phyloP scores from a whole-genome alignment of 1,140 invertebrate species.

The Lasioglossum baleicum region DNA sequence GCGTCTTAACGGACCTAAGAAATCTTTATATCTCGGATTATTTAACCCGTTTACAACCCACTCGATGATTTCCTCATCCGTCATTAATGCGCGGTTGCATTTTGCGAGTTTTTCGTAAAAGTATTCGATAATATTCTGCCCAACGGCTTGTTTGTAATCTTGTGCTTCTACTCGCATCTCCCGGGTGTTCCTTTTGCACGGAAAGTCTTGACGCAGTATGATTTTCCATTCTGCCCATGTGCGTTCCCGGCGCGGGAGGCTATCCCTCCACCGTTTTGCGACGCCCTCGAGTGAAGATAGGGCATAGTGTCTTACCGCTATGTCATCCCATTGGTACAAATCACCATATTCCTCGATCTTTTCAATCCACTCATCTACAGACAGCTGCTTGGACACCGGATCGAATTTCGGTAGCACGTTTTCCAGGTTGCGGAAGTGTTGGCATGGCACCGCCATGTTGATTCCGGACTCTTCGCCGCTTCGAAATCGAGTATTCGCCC shows the following conservation, averaged over 20 bases:
- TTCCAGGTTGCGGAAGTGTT: too few species aligned
- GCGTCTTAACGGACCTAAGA: not conserved
- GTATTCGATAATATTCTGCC: not conserved
- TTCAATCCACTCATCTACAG: not conserved
- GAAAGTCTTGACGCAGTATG: not conserved
- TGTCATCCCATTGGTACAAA: not conserved
- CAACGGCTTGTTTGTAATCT: not conserved
- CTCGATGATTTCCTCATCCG: not conserved
- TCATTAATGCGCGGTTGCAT: not conserved
- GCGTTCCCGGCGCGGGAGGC: not conserved
- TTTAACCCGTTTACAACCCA: not conserved
- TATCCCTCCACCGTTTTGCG: not conserved
- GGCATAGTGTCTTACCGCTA: not conserved
- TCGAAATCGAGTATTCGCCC: too few species aligned
- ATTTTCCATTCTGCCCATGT: not conserved
- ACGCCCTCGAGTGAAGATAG: not conserved
- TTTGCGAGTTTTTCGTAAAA: not conserved
- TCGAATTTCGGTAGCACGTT: too few species aligned
- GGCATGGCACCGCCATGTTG: too few species aligned
- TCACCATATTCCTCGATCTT: constrained; percentile 4
- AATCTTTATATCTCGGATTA: not conserved
- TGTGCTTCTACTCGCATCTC: not conserved
- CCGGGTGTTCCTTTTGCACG: not conserved
- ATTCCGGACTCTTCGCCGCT: too few species aligned
- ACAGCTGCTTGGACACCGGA: not conserved